Base-by-base conservation (phyloP, 2,113 vertebrate genomes). In the Thalassoma bifasciatum region DNA sequence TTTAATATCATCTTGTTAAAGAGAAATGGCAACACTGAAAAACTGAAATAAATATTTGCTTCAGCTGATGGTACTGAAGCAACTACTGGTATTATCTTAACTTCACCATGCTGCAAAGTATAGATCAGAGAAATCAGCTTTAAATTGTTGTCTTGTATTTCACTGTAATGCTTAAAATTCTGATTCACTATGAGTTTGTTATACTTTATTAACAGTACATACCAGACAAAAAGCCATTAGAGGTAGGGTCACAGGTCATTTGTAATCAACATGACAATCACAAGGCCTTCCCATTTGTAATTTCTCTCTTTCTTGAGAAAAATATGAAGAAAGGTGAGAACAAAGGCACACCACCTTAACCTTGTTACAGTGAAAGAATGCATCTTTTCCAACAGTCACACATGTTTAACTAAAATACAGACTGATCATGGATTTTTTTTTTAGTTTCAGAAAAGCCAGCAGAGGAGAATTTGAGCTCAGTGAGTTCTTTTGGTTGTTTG, bases 211-310 rank as follows among this genome's bases (percentile, higher is more conserved):
- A 80, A 83, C 78, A 44, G 11, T 38, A 26, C 9, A 19, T 19
- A n/a, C 22, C 77, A 95, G 94, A 94, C 75, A 92, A 85, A 82
- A 93, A 81, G 67, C 75, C 2, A 5, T 89, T 90, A 87, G 54
- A 81, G 42, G 72, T 72, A 22, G 67, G 75, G 13, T 87, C 86
- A 1, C 54, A 86, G 42, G 57, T 87, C 58, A 70, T 56, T 24
- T 89, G 88, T 63, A 58, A 59, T 22, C 80, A 79, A 5, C 13
- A 70, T 34, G 30, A 38, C 44, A 75, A 59, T 13, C 66, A 91
- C 12, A 58, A 7, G 0, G 23, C 77, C 10, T 93, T 90, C 57
- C 92, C 93, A 0, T 93, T 82, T 52, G 54, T 72, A 30, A 68
- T 94, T 4, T 82, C 79, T 1, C 62, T 93, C 4, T 89, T 86